These are phyloP conservation scores for Trematocara zebra DNA, from an alignment of 2,113 vertebrate species.

Conservation along the genomic window DNA sequence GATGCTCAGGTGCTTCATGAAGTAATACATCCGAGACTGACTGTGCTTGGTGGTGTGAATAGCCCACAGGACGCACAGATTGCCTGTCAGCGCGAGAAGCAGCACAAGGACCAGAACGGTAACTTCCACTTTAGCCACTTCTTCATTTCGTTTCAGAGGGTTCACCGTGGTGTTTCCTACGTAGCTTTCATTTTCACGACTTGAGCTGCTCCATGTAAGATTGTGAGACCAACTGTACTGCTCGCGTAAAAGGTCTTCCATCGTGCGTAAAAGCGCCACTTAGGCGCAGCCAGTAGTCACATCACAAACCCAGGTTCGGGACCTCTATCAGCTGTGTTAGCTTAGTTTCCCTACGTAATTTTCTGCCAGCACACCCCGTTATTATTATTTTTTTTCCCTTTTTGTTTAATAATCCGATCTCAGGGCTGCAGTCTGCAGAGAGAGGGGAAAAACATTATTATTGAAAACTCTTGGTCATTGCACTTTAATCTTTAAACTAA, in stretches of 20 bases:
- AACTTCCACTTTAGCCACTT: slow-evolving; percentile 93
- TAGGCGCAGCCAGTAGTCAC: slow-evolving; percentile 15
- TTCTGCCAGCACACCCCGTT: not conserved
- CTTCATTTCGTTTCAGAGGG: slow-evolving; percentile 84
- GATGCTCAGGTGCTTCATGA: slow-evolving; percentile 98
- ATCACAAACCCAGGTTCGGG: not conserved
- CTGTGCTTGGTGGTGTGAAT: slow-evolving; percentile 85
- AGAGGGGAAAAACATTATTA: not conserved
- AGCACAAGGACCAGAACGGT: slow-evolving; percentile 86
- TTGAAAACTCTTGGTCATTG: not conserved
- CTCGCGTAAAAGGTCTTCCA: slow-evolving; percentile 64
- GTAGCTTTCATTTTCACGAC: slow-evolving; percentile 44
- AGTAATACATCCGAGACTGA: slow-evolving; percentile 93
- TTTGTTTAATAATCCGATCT: not conserved
- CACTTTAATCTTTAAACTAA: not conserved
- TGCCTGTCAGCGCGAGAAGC: slow-evolving; percentile 86
- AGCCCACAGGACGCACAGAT: slow-evolving; percentile 88
- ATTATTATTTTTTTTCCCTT: not conserved
- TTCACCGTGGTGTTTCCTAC: slow-evolving; percentile 74
- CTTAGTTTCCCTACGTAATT: not conserved
- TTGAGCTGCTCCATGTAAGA: slow-evolving; percentile 70
- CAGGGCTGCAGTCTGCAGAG: not conserved
- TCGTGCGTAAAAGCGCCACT: slow-evolving; percentile 54
- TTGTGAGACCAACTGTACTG: slow-evolving; percentile 55
- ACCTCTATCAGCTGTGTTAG: not conserved